Evolutionary conservation across 2,797 vertebrate genomes (phyloP), one percentile per base, ranked within the genome.

Genomic region (Jordanella pulchra): DNA sequence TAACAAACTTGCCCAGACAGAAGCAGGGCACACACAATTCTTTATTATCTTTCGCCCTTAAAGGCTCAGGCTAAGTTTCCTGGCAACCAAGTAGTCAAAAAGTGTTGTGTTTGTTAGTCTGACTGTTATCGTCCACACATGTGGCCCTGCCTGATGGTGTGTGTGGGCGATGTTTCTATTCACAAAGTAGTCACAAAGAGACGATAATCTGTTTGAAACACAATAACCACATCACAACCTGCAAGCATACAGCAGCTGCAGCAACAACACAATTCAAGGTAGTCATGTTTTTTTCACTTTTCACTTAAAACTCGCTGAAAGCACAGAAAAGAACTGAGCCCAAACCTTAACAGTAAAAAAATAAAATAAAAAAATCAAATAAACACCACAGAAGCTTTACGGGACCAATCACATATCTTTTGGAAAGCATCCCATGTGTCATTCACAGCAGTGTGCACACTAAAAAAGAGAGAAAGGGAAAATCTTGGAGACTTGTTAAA

Each of bases 21-120:
- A 78, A 61, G 72, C 75, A 82, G 71, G 75, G 65, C 76, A 72
- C 83, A 66, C 68, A 56, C 84, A 82, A 81, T 73, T 76, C 80
- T 87, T 93, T 89, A 90, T 90, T 90, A 91, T 85, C 74, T 81
- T 64, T 85, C 86, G 88, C 86, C 87, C 86, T 91, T 78, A 89
- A 93, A 92, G 89, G 87, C 85, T 85, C 68, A 0, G 72, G 80
- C 86, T 60, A 92, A 89, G 93, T 94, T 90, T 92, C 93, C 91
- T 87, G 87, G 93, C 93, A 95, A 94, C 93, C 84, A 81, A 79
- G 76, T 77, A 65, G 77, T 80, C 82, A 91, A 89, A 91, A 90
- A 90, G 76, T 83, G 80, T 86, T 84, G 83, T 81, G 87, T 91
- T 89, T 93, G 86, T 79, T 82, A 79, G 86, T 80, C 78, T 82